These are phyloP conservation scores for Spatulosminthurus flaviceps DNA, from an alignment of 2,888 invertebrate species.

Conservation along the genomic window DNA sequence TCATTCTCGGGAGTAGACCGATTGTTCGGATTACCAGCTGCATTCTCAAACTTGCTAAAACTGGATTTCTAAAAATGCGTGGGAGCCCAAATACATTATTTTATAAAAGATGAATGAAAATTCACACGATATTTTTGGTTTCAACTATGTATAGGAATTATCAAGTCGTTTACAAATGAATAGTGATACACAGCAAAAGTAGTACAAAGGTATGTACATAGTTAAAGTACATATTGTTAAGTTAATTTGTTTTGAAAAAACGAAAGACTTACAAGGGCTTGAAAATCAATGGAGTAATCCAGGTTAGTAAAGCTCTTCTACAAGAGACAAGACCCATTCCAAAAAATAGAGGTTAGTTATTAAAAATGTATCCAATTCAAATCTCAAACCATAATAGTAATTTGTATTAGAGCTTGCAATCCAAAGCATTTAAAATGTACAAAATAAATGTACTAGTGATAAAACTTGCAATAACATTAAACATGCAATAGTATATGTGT, in stretches of 20 bases:
- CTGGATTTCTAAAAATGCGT: slow-evolving; percentile 73
- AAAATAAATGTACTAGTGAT: too few species aligned
- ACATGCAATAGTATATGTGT: too few species aligned
- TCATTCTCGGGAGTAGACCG: slow-evolving; percentile 29
- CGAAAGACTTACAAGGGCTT: slow-evolving; percentile 42
- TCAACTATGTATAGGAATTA: neutral
- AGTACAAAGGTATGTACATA: neutral
- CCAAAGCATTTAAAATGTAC: too few species aligned
- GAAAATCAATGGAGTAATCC: slow-evolving; percentile 48
- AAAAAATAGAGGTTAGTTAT: slow-evolving; percentile 21
- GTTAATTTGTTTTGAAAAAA: neutral
- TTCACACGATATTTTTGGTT: neutral
- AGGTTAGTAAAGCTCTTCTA: slow-evolving; percentile 49
- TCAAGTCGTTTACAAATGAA: neutral
- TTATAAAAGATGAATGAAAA: neutral
- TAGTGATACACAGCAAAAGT: neutral
- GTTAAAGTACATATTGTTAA: neutral
- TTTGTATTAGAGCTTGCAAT: too few species aligned
- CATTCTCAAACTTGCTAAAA: slow-evolving; percentile 78
- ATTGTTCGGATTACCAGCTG: slow-evolving; percentile 71
- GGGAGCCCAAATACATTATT: neutral
- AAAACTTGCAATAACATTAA: too few species aligned
- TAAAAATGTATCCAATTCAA: neutral
- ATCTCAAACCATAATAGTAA: too few species aligned
- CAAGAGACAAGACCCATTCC: slow-evolving; percentile 5